phyloP scores from a whole-genome alignment of 2,113 vertebrate species.

The Todiramphus chloris region DNA sequence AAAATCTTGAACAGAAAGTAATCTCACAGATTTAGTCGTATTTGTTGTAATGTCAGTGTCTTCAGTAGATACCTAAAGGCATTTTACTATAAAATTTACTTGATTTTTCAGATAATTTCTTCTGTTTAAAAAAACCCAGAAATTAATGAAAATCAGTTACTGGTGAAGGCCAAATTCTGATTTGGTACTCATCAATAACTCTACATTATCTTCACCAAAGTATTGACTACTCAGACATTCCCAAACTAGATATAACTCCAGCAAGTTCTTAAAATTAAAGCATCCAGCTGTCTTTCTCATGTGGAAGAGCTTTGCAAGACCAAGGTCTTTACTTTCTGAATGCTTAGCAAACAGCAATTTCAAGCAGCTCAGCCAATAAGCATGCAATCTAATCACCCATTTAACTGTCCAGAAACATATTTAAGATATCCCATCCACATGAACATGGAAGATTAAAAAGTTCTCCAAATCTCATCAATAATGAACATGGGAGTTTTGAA shows the following conservation, averaged over 20 bases:
- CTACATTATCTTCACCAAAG: neutral
- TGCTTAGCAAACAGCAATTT: neutral
- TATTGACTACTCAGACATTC: neutral
- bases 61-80: neutral
- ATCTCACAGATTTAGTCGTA: neutral
- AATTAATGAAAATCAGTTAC: neutral
- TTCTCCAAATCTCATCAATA: neutral
- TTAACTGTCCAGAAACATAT: neutral
- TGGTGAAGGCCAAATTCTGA: neutral
- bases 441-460: neutral
- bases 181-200: neutral
- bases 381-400: neutral
- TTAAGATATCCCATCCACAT: neutral
- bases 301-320: neutral
- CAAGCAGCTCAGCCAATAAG: neutral
- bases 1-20: neutral
- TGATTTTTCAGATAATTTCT: neutral
- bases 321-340: neutral
- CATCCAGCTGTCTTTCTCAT: neutral
- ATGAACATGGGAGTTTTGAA: neutral
- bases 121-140: neutral
- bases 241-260: neutral
- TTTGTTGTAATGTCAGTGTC: neutral
- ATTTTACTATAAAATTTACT: neutral
- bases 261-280: neutral